A percentile compares a stretch with the other conserved stretches of the same genome.
These are phyloP conservation scores for Umimayanthus chanpuru DNA, from an alignment of 92 coral and sea anemone genomes.

Conservation along the genomic window DNA sequence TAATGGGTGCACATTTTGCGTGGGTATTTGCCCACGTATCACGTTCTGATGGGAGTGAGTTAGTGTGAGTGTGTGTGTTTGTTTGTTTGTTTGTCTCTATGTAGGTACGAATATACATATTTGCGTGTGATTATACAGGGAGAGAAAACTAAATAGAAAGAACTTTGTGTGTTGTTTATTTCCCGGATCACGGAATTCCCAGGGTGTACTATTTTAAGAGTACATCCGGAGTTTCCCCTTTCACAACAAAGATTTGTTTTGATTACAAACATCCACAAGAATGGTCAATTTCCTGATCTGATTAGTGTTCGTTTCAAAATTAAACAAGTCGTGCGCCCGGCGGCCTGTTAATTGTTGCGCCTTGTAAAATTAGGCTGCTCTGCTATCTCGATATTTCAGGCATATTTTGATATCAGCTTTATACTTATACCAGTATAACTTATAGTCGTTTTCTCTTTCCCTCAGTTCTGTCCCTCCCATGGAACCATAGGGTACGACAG, in stretches of 20 bases:
- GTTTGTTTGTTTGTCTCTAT: no score
- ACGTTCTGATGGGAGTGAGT: no score
- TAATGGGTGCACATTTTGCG: no score
- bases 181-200: neutral
- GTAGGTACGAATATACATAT: no score
- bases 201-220: neutral
- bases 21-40: no score
- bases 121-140: no score
- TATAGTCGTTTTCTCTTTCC: neutral
- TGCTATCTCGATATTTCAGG: no score
- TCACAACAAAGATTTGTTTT: neutral
- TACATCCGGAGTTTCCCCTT: neutral
- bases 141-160: no score
- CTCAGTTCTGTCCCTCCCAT: neutral
- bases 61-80: no score
- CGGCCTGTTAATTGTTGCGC: neutral
- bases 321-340: neutral
- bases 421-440: no score
- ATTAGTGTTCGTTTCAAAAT: neutral
- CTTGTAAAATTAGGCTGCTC: neutral
- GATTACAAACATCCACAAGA: neutral
- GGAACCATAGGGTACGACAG: neutral
- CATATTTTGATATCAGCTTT: no score
- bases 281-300: neutral
- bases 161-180: neutral